A percentile compares a stretch with the other conserved stretches of the same genome.
phyloP scores from a whole-genome alignment of 1,140 invertebrate genomes.

The Caenorhabditis briggsae region DNA sequence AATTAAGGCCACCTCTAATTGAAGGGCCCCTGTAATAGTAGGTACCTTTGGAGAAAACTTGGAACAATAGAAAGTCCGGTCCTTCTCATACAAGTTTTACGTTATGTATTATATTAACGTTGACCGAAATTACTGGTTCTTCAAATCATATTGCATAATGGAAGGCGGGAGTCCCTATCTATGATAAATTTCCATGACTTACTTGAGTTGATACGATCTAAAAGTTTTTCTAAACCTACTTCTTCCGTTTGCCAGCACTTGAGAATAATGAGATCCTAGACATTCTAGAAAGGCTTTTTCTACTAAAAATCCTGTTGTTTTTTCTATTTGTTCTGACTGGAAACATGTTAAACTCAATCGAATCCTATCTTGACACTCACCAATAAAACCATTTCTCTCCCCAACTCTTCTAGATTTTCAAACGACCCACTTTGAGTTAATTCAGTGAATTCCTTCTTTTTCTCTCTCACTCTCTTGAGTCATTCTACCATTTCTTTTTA shows the following conservation, averaged over 20 bases:
- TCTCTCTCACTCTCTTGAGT: background rate
- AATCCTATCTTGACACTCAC: background rate
- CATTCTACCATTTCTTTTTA: no score
- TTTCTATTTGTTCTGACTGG: background rate
- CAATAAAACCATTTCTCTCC: slow-evolving; percentile 8
- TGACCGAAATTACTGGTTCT: background rate
- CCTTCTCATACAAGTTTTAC: no score
- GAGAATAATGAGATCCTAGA: background rate
- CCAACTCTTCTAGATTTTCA: background rate
- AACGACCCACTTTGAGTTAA: background rate
- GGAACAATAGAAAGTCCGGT: no score
- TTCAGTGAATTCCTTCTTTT: background rate
- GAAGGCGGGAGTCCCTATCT: background rate
- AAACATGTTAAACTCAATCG: background rate
- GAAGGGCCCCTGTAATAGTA: no score
- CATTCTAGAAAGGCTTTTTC: background rate
- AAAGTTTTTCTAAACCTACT: no score
- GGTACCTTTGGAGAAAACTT: no score
- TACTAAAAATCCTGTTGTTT: background rate
- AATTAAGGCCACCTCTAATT: no score
- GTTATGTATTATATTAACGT: background rate
- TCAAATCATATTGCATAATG: background rate
- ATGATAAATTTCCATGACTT: background rate
- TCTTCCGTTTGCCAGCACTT: background rate
- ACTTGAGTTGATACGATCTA: no score